These are phyloP conservation scores for Drosophila longiperda DNA, from an alignment of 2,888 invertebrate genomes.

Conservation along the genomic window DNA sequence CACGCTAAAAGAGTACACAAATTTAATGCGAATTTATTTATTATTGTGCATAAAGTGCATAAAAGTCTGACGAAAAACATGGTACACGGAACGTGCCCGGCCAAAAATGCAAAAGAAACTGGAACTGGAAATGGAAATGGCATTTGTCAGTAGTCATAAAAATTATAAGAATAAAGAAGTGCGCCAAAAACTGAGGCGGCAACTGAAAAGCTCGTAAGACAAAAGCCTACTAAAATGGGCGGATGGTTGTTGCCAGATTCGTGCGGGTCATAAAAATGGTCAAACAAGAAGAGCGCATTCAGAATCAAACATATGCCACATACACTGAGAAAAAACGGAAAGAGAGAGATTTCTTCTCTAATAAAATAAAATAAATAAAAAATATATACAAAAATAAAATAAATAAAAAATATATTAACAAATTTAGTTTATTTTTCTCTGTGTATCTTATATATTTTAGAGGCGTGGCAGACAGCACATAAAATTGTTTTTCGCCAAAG, in stretches of 20 bases:
- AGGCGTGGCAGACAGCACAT: conserved; percentile 60
- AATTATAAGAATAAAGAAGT: conserved; percentile 54
- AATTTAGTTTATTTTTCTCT: background rate
- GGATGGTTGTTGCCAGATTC: conserved; percentile 32
- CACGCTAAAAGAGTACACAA: conserved; percentile 40
- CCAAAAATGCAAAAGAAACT: conserved; percentile 42
- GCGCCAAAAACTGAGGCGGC: conserved; percentile 1
- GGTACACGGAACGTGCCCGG: conserved; percentile 41
- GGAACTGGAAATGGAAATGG: conserved; percentile 40
- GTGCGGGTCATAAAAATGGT: conserved; percentile 65
- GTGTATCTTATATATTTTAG: conserved; percentile 14
- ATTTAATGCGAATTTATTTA: conserved; percentile 63
- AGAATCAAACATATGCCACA: conserved; percentile 59
- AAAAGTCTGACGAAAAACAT: conserved; percentile 35
- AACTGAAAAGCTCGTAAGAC: conserved; percentile 46
- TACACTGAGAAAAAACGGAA: conserved; percentile 1
- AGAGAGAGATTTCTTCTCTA: too few species aligned
- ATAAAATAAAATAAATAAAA: background rate
- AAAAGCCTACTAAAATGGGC: conserved; percentile 56
- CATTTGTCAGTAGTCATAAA: conserved; percentile 60
- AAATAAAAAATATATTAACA: background rate
- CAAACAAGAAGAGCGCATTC: conserved; percentile 48
- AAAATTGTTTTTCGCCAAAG: conserved; percentile 47
- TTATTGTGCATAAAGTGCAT: conserved; percentile 66
- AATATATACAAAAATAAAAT: background rate